phyloP scores from a whole-genome alignment of 2,797 vertebrate genomes.

The Synanceia verrucosa region DNA sequence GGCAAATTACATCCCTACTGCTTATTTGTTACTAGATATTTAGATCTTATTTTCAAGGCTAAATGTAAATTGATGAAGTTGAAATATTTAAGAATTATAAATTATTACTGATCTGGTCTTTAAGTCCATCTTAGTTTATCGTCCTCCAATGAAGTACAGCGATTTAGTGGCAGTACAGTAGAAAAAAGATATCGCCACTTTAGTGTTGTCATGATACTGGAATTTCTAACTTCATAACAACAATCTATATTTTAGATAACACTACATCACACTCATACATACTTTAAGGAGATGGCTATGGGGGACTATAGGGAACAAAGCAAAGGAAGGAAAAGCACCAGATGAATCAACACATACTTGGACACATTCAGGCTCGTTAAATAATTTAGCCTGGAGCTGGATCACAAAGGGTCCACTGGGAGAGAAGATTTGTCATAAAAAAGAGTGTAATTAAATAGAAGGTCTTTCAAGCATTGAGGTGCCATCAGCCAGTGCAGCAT shows the following conservation, averaged over 20 bases:
- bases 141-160: background rate
- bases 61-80: constrained; percentile 4
- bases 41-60: background rate
- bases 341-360: constrained; percentile 38
- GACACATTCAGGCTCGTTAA: constrained; percentile 10
- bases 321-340: constrained; percentile 13
- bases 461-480: constrained; percentile 31
- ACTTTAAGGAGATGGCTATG: constrained; percentile 13
- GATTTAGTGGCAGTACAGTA: background rate
- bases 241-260: background rate
- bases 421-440: constrained; percentile 47
- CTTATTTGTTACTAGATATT: constrained; percentile 1
- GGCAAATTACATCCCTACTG: background rate
- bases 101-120: background rate
- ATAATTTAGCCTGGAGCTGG: constrained; percentile 27
- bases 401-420: constrained; percentile 34
- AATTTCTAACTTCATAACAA: too few relatives aligned
- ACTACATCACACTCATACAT: background rate
- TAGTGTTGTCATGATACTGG: too few relatives aligned
- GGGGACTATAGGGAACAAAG: constrained; percentile 1
- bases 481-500: constrained; percentile 18
- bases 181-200: background rate
- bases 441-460: constrained; percentile 52
- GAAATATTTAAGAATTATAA: background rate
- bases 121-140: background rate